Evolutionary conservation across 2,797 vertebrate species (phyloP).

Genomic region (Platyrinchus mystaceus): DNA sequence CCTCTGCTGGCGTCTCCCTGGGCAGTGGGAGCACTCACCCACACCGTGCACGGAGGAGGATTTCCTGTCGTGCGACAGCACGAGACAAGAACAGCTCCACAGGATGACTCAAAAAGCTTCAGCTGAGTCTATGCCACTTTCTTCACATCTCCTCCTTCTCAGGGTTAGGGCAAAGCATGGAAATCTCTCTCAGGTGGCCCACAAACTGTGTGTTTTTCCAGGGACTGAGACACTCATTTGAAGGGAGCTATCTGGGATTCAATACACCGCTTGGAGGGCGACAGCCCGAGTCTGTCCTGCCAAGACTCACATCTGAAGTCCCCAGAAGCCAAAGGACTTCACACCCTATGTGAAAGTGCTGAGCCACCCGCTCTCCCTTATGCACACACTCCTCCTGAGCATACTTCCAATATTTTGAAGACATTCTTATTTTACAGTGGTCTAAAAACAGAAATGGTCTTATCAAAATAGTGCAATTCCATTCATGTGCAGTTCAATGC

Average conservation of each 20-base stretch:
- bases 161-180: not conserved
- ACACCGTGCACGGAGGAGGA: fast-evolving
- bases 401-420: not conserved
- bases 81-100: not conserved
- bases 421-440: not conserved
- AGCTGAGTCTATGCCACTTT: not conserved
- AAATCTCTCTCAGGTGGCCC: not conserved
- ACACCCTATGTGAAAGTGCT: not conserved
- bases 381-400: not conserved
- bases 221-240: not conserved
- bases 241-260: not conserved
- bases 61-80: not conserved
- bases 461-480: conserved; percentile 22
- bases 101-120: not conserved
- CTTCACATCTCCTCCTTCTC: not conserved
- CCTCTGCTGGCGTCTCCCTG: not conserved
- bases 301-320: not conserved
- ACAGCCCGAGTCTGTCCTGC: not conserved
- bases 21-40: not conserved
- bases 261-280: fast-evolving
- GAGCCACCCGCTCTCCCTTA: not conserved
- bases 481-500: not conserved
- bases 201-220: not conserved
- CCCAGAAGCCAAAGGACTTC: not conserved
- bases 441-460: conserved; percentile 38